phyloP scores from a whole-genome alignment of 2,888 invertebrate species.

The Aplocera efformata region DNA sequence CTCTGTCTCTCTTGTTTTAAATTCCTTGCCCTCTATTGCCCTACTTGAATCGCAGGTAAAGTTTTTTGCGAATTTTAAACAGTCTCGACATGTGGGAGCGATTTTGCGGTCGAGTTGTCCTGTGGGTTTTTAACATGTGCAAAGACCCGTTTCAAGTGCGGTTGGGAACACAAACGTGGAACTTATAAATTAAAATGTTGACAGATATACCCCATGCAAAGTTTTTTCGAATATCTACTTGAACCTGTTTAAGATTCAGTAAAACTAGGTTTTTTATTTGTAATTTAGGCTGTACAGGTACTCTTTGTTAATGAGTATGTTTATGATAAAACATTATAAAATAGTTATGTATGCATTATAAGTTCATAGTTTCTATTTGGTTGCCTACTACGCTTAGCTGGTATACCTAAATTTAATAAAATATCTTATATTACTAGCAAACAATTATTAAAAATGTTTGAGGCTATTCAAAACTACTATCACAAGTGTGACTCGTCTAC shows the following conservation, averaged over 20 bases:
- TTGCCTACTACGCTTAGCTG: too few relatives aligned
- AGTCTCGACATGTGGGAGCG: constrained; percentile 46
- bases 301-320: too few relatives aligned
- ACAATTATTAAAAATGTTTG: too few relatives aligned
- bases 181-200: constrained; percentile 25
- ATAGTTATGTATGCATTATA: too few relatives aligned
- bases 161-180: constrained; percentile 20
- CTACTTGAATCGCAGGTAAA: constrained; percentile 47
- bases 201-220: constrained; percentile 25
- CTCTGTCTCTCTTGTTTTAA: constrained; percentile 17
- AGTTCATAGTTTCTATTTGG: too few relatives aligned
- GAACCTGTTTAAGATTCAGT: neutral
- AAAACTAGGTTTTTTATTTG: too few relatives aligned
- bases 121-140: constrained; percentile 47
- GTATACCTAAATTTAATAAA: too few relatives aligned
- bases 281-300: too few relatives aligned
- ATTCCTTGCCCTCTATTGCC: constrained; percentile 23
- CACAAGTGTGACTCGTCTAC: too few relatives aligned
- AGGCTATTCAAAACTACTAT: too few relatives aligned
- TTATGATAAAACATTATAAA: too few relatives aligned
- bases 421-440: too few relatives aligned
- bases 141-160: constrained; percentile 26
- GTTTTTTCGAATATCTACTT: constrained; percentile 10
- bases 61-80: constrained; percentile 34
- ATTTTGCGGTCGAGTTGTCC: constrained; percentile 48